Percentiles rank a stretch among this genome's conserved stretches.
These are phyloP conservation scores for Rhodeus uyekii DNA, from an alignment of 2,797 vertebrate species.

Conservation along the genomic window DNA sequence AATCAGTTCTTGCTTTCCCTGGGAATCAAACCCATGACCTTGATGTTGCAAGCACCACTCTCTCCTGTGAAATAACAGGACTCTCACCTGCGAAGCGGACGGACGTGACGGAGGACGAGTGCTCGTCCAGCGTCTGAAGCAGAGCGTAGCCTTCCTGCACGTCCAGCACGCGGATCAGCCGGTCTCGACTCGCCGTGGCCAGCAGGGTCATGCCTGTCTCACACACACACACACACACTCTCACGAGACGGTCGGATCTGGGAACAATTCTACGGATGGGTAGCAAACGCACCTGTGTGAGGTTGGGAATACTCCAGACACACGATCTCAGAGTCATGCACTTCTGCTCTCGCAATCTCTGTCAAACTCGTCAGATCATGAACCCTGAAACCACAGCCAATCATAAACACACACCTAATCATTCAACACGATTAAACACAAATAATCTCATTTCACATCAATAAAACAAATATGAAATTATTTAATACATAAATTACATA, in stretches of 20 bases:
- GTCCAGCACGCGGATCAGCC: conserved; percentile 90
- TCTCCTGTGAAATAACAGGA: conserved; percentile 6
- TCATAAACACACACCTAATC: too few species aligned
- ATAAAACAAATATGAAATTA: too few species aligned
- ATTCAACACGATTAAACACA: too few species aligned
- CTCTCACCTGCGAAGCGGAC: conserved; percentile 91
- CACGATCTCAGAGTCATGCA: conserved; percentile 92
- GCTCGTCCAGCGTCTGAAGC: conserved; percentile 93
- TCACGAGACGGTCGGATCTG: background rate
- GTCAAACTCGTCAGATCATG: conserved; percentile 84
- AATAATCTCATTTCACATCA: too few species aligned
- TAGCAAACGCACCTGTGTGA: conserved; percentile 81
- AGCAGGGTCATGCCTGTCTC: conserved; percentile 86
- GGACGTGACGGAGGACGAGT: conserved; percentile 94
- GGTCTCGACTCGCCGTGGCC: conserved; percentile 91
- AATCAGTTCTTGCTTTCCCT: too few species aligned
- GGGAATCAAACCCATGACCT: too few species aligned
- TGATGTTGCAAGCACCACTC: too few species aligned
- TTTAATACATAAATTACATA: too few species aligned
- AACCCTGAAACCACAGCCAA: conserved; percentile 73
- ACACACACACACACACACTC: background rate
- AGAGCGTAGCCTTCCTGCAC: conserved; percentile 85
- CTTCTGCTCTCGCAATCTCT: conserved; percentile 89
- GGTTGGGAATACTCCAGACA: conserved; percentile 94
- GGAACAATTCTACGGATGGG: background rate